Evolutionary conservation across 2,797 vertebrate species (phyloP).

Genomic region (Emys orbicularis): DNA sequence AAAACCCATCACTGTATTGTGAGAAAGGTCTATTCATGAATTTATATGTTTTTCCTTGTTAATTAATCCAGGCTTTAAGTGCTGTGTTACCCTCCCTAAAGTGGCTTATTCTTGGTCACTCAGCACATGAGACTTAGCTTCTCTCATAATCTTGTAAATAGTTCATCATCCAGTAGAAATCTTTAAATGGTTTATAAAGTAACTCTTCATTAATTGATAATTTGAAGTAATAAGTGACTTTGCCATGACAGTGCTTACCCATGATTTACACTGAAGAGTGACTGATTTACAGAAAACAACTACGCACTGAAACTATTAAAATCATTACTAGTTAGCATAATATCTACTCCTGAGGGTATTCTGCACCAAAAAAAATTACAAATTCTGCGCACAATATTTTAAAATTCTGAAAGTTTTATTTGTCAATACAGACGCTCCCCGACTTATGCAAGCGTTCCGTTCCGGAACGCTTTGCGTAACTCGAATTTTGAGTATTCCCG

Average conservation of each 20-base stretch:
- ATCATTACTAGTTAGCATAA: neutral
- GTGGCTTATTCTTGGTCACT: too few relatives aligned
- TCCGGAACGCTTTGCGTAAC: too few relatives aligned
- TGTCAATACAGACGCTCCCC: too few relatives aligned
- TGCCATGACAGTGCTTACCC: neutral
- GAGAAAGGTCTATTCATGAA: fast-evolving
- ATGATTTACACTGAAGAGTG: neutral
- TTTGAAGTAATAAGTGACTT: neutral
- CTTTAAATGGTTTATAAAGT: neutral
- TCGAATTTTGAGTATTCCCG: too few relatives aligned
- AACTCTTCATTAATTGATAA: neutral
- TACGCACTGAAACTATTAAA: neutral
- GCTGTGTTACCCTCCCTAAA: neutral
- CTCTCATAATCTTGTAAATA: neutral
- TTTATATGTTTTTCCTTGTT: neutral
- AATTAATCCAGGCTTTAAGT: neutral
- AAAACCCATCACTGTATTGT: neutral
- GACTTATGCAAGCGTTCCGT: too few relatives aligned
- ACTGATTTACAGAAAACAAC: neutral
- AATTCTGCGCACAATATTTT: too few relatives aligned
- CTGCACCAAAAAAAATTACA: too few relatives aligned
- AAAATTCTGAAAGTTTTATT: too few relatives aligned
- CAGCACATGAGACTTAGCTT: neutral
- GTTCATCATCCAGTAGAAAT: neutral
- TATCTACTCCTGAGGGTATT: neutral